Evolutionary conservation across 2,797 vertebrate genomes (phyloP).

Genomic region (Sphaeramia orbicularis): DNA sequence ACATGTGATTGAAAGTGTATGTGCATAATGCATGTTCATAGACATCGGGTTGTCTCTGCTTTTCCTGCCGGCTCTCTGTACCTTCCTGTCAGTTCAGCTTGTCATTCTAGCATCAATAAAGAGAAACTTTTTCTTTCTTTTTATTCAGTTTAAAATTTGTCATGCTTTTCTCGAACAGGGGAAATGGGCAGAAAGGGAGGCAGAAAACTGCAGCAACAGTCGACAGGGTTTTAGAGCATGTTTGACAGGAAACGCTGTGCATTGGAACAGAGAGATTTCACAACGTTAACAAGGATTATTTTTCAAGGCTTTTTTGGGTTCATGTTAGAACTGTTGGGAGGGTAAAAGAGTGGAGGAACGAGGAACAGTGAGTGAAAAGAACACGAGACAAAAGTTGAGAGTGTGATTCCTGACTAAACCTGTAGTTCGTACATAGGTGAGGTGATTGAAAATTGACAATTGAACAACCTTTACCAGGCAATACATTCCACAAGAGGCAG

Average conservation of each 20-base stretch:
- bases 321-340: conserved; percentile 21
- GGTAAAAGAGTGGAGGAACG: conserved; percentile 5
- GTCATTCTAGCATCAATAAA: conserved; percentile 76
- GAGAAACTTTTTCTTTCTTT: conserved; percentile 59
- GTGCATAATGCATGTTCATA: conserved; percentile 69
- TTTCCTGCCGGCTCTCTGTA: conserved; percentile 44
- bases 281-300: conserved; percentile 38
- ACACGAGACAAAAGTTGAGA: neutral
- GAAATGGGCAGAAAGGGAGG: conserved; percentile 51
- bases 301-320: conserved; percentile 13
- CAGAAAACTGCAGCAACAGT: conserved; percentile 42
- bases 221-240: conserved; percentile 27
- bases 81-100: conserved; percentile 70
- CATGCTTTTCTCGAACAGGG: conserved; percentile 51
- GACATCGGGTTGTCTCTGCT: conserved; percentile 36
- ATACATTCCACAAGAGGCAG: neutral
- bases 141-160: conserved; percentile 66
- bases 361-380: conserved; percentile 4
- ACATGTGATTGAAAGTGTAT: conserved; percentile 51
- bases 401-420: conserved; percentile 9
- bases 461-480: neutral
- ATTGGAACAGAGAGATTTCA: conserved; percentile 43
- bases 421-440: neutral
- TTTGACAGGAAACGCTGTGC: conserved; percentile 57
- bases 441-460: neutral